These are phyloP conservation scores for Mionectes macconnelli DNA, from an alignment of 2,113 vertebrate species.

Conservation along the genomic window DNA sequence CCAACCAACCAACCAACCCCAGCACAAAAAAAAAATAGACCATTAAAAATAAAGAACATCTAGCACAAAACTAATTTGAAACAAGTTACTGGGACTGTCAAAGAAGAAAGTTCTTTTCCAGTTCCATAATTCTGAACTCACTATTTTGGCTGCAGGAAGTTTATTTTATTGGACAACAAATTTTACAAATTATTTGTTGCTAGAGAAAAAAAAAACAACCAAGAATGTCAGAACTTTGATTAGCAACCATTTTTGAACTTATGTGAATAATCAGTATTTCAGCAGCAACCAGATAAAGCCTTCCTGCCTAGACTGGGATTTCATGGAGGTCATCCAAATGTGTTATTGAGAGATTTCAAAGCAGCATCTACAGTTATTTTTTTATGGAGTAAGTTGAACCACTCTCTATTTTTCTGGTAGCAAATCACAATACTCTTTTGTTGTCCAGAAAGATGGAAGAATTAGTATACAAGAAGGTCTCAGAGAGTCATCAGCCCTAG, in stretches of 20 bases:
- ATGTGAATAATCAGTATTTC: neutral
- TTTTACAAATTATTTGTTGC: neutral
- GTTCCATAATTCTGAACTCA: neutral
- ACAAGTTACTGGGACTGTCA: neutral
- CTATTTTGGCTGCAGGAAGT: neutral
- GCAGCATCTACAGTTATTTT: neutral
- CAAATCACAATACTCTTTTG: neutral
- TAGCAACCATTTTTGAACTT: neutral
- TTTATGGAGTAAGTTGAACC: neutral
- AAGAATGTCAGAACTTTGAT: neutral
- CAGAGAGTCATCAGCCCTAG: neutral
- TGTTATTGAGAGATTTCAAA: neutral
- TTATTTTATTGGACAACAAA: neutral
- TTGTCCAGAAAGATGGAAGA: neutral
- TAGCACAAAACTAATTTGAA: neutral
- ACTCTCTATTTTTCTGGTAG: neutral
- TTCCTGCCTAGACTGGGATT: neutral
- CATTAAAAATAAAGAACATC: neutral
- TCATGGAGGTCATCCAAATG: constrained; percentile 11
- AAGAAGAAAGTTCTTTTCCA: neutral
- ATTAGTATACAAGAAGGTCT: neutral
- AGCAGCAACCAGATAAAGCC: neutral
- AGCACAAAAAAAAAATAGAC: neutral
- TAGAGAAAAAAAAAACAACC: rapidly evolving
- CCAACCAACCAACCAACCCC: neutral